A percentile compares a stretch with the other conserved stretches of the same genome.
These are phyloP conservation scores for Sylvicola fuscatus DNA, from an alignment of 2,888 invertebrate genomes.

Conservation along the genomic window DNA sequence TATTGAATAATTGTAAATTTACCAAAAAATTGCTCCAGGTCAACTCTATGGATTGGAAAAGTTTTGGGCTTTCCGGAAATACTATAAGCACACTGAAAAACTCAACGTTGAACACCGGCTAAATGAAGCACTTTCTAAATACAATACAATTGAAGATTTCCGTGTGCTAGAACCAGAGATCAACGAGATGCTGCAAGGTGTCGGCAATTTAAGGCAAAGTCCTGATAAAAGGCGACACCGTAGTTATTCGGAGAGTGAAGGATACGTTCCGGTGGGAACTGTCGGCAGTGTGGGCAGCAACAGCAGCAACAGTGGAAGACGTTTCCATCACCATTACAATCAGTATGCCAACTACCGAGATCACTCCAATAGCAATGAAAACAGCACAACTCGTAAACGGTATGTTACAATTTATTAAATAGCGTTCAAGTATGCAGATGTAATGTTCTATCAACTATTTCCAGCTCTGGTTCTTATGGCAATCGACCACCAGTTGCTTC, in stretches of 20 bases:
- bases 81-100: constrained; percentile 64
- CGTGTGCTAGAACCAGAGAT: constrained; percentile 45
- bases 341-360: constrained; percentile 11
- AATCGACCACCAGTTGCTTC: constrained; percentile 11
- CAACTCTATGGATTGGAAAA: constrained; percentile 97
- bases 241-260: constrained; percentile 43
- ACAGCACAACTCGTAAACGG: neutral
- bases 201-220: constrained; percentile 27
- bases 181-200: constrained; percentile 34
- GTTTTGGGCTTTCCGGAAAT: constrained; percentile 98
- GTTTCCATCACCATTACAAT: constrained; percentile 1
- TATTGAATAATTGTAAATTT: neutral
- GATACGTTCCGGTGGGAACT: constrained; percentile 16
- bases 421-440: no score
- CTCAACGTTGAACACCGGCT: constrained; percentile 55
- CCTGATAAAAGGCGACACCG: constrained; percentile 36
- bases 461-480: constrained; percentile 21
- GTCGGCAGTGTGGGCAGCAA: constrained; percentile 5
- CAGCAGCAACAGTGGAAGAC: neutral
- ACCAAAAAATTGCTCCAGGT: constrained; percentile 31
- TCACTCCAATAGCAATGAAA: neutral
- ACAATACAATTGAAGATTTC: constrained; percentile 79
- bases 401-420: neutral
- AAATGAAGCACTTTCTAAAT: constrained; percentile 50
- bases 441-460: no score